Base-by-base conservation (phyloP, 2,888 invertebrate genomes). In the Drosophila ustulata region DNA sequence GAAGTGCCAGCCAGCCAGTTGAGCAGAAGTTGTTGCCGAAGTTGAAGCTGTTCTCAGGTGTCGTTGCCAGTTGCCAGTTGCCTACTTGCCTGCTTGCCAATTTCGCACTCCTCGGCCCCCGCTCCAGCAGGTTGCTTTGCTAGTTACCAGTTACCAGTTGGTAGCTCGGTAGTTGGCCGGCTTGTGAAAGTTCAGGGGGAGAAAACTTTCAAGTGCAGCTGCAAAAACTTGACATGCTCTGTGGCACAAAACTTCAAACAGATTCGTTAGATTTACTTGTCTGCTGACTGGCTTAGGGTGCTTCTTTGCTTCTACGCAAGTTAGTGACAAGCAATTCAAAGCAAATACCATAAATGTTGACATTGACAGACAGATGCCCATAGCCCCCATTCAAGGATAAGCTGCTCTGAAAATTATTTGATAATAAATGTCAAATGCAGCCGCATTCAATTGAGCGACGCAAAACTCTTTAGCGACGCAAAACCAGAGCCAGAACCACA, bases 201-300 rank as follows among this genome's bases (percentile, higher is more conserved):
- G 78, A 87, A 86, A 82, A 87, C 81, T 82, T 82, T 83, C 78
- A 87, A 87, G 84, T 83, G 84, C 84, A 83, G 69, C 77, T 73
- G 80, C 52, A 71, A 78, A 78, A 78, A 78, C 71, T 77, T 77
- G 67, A 64, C 66, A 79, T 64, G 63, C 43, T 61, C 61, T 75
- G 49, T 63, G 63, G 47, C 58, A 57, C 3, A 46, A 76, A 76
- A 67, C 66, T 66, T 64, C 67, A 64, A 77, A 72, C 49, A 55
- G 59, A 58, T 62, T 72, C 64, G 61, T 72, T 72, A 77, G 77
- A 75, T 67, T 67, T 52, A 76, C 75, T 76, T 76, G 63, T 55
- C 64, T 45, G 46, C 25, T 47, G 11, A 9, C 61, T 45, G 49
- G 64, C n/a, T 56, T 45, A 13, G 55, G 41, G 39, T 52, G 39